Percentiles rank a stretch among this genome's conserved stretches.
phyloP scores from a whole-genome alignment of 2,113 vertebrate species.

The Mormoops blainvillei region DNA sequence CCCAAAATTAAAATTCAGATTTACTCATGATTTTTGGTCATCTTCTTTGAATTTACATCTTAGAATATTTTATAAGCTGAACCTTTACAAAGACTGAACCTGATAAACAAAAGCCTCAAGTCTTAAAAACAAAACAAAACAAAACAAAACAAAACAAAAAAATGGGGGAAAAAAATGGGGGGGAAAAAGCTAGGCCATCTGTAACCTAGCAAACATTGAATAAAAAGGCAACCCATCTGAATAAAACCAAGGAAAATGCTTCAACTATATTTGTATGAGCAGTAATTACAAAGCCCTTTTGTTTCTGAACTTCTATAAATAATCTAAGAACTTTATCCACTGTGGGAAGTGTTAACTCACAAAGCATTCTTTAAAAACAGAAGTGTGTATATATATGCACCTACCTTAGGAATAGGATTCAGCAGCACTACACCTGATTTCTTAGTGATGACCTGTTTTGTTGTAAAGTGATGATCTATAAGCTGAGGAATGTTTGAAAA shows the following conservation, averaged over 20 bases:
- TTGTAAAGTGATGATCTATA: constrained; percentile 94
- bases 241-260: neutral
- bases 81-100: neutral
- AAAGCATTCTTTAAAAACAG: neutral
- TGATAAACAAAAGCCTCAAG: neutral
- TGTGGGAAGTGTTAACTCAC: neutral
- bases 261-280: neutral
- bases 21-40: neutral
- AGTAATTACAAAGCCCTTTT: neutral
- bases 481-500: constrained; percentile 96
- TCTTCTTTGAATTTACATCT: neutral
- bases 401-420: constrained; percentile 93
- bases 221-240: neutral
- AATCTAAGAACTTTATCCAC: neutral
- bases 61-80: neutral
- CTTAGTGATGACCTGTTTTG: constrained; percentile 98
- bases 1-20: neutral
- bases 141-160: neutral
- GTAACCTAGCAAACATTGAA: neutral
- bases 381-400: neutral
- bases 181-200: neutral
- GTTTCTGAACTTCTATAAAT: neutral
- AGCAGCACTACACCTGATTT: constrained; percentile 95
- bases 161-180: no score
- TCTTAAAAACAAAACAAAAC: neutral